Evolutionary conservation across 2,113 vertebrate genomes (phyloP).

Genomic region (Oncorhynchus masou): DNA sequence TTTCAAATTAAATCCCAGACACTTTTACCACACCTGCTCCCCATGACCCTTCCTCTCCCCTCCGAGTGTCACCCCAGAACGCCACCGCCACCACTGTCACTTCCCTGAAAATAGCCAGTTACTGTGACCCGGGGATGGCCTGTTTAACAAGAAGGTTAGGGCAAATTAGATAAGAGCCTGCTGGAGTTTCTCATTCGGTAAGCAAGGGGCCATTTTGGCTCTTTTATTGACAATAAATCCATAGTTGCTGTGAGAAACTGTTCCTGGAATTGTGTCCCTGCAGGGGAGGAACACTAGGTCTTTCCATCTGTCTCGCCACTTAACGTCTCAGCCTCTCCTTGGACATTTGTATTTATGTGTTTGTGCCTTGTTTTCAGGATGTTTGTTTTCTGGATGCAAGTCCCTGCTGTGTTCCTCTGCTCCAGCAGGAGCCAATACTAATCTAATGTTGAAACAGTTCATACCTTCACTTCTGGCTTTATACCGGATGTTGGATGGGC

Average conservation of each 20-base stretch:
- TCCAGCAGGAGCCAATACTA: background rate
- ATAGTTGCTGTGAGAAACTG: conserved; percentile 5
- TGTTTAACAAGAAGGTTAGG: background rate
- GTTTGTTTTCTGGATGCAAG: no score
- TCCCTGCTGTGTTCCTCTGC: background rate
- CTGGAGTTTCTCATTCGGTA: conserved; percentile 21
- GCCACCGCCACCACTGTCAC: background rate
- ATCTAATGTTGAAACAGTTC: background rate
- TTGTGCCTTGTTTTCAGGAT: background rate
- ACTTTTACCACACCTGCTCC: background rate
- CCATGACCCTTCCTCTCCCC: background rate
- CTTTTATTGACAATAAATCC: conserved; percentile 14
- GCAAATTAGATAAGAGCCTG: conserved; percentile 13
- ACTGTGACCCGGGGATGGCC: background rate
- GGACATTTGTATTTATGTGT: background rate
- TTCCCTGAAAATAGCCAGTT: background rate
- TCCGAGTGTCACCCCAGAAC: background rate
- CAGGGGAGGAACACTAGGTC: background rate
- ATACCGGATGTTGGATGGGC: background rate
- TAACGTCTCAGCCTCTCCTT: background rate
- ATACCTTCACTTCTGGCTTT: background rate
- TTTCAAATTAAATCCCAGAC: background rate
- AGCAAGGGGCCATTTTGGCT: background rate
- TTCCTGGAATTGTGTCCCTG: background rate
- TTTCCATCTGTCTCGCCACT: background rate